phyloP scores from a whole-genome alignment of 2,797 vertebrate species.

The Pantherophis vulpinus region DNA sequence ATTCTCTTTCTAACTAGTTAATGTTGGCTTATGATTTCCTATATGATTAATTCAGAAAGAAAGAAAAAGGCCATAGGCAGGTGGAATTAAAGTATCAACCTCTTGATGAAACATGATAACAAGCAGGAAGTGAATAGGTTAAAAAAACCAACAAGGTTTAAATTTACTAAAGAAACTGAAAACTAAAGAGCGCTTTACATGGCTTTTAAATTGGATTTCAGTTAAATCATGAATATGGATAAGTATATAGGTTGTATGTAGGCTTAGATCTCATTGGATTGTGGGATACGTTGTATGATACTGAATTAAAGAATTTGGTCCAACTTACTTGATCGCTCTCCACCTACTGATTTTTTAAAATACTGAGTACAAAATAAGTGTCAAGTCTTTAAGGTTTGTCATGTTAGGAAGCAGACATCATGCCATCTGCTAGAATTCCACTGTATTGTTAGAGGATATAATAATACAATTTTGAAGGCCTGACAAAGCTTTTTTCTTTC shows the following conservation, averaged over 20 bases:
- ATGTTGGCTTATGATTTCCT: too few species aligned
- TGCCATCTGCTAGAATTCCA: neutral
- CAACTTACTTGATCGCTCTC: neutral
- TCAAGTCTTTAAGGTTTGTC: neutral
- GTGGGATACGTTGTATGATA: neutral
- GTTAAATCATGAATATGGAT: neutral
- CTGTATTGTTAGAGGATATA: neutral
- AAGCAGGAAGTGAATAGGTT: neutral
- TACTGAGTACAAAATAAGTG: neutral
- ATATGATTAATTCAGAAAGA: neutral
- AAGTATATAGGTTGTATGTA: neutral
- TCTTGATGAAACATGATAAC: neutral
- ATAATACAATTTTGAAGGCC: neutral
- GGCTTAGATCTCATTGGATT: neutral
- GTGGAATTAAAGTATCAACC: neutral
- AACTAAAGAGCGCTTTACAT: neutral
- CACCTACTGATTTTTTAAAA: neutral
- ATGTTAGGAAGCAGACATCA: neutral
- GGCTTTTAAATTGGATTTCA: neutral
- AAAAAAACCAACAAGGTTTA: too few species aligned
- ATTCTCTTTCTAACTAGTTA: neutral
- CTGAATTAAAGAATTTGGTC: neutral
- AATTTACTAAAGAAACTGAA: neutral
- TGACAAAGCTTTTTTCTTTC: neutral
- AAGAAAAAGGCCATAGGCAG: neutral